phyloP scores from a whole-genome alignment of 2,888 invertebrate genomes.

The Rotaria magnacalcarata region DNA sequence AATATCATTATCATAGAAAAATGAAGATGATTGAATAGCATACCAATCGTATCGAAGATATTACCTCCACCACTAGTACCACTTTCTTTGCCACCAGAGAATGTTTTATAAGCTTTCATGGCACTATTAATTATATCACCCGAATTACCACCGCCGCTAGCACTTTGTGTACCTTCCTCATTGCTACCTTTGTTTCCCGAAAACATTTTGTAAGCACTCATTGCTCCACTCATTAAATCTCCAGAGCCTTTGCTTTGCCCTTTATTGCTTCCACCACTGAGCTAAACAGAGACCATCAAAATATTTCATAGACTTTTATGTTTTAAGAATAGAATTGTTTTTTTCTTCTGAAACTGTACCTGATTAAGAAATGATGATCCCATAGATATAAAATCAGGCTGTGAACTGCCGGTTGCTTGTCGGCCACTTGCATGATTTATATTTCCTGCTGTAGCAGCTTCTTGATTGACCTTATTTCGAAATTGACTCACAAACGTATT shows the following conservation, averaged over 20 bases:
- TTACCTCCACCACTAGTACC: neutral
- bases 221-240: neutral
- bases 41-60: neutral
- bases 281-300: neutral
- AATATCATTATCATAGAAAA: neutral
- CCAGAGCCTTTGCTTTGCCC: neutral
- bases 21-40: neutral
- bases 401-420: neutral
- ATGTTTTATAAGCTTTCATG: neutral
- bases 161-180: neutral
- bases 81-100: neutral
- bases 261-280: neutral
- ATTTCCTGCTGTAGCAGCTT: neutral
- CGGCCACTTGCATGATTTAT: neutral
- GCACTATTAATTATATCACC: neutral
- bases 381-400: slow-evolving; percentile 7
- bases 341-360: neutral
- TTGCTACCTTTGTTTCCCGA: neutral
- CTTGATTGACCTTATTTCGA: neutral
- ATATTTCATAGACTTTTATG: neutral
- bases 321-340: too few relatives aligned
- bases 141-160: neutral
- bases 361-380: slow-evolving; percentile 24
- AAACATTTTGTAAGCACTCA: slow-evolving; percentile 24
- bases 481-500: neutral